These are phyloP conservation scores for Zelostemma sp. DNA, from an alignment of 1,140 invertebrate genomes.

Conservation along the genomic window DNA sequence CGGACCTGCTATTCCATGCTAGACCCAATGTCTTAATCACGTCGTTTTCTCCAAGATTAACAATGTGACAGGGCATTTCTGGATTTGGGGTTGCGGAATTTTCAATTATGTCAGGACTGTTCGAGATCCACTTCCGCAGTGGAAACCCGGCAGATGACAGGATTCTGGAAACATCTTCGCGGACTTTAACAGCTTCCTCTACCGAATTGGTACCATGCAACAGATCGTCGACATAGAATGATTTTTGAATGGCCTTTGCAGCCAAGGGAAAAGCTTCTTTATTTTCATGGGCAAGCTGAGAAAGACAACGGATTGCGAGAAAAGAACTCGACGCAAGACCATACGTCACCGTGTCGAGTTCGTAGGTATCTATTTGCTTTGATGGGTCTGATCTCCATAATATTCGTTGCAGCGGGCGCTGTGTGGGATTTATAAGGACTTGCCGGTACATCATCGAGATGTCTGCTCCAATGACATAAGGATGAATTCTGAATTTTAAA, in stretches of 20 bases:
- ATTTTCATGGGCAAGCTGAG: constrained; percentile 53
- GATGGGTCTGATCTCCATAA: constrained; percentile 11
- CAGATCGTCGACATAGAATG: constrained; percentile 58
- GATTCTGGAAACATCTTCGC: constrained; percentile 34
- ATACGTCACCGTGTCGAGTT: constrained; percentile 24
- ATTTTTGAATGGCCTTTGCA: constrained; percentile 37
- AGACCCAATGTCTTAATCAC: not conserved
- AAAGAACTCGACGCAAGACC: constrained; percentile 37
- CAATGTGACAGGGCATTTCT: not conserved
- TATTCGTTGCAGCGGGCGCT: constrained; percentile 24
- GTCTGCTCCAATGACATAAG: constrained; percentile 3
- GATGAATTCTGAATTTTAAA: not conserved
- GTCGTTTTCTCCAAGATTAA: not conserved
- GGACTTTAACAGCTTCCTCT: constrained; percentile 47
- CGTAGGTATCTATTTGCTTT: not conserved
- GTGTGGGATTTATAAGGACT: not conserved
- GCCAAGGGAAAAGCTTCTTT: constrained; percentile 35
- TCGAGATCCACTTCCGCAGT: constrained; percentile 61
- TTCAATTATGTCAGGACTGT: constrained; percentile 16
- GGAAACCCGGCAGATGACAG: constrained; percentile 50
- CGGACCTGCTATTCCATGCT: not conserved
- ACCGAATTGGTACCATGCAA: constrained; percentile 54
- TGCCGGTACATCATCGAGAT: constrained; percentile 18
- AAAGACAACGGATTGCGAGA: constrained; percentile 56
- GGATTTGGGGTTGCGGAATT: not conserved